A percentile compares a stretch with the other conserved stretches of the same genome.
phyloP scores from a whole-genome alignment of 2,113 vertebrate genomes.

The Pollimyrus isidori region DNA sequence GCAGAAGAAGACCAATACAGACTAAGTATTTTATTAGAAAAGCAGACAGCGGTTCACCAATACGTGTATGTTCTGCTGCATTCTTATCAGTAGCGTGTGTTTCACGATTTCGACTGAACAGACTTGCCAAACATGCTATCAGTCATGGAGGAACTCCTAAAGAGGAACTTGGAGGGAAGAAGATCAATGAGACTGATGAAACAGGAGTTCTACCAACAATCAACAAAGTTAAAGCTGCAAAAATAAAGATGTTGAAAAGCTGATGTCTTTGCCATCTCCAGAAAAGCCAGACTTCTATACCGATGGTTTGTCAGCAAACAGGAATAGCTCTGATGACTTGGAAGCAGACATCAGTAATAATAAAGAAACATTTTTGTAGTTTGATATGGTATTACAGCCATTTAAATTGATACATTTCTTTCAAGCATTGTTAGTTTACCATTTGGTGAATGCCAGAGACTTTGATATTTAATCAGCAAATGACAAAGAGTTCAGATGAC shows the following conservation, averaged over 20 bases:
- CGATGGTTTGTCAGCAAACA: neutral
- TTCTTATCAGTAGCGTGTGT: neutral
- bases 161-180: neutral
- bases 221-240: neutral
- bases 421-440: neutral
- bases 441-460: neutral
- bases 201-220: neutral
- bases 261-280: neutral
- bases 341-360: neutral
- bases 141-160: neutral
- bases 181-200: neutral
- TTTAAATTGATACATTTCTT: neutral
- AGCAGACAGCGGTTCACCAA: neutral
- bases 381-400: neutral
- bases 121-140: neutral
- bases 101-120: neutral
- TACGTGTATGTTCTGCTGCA: neutral
- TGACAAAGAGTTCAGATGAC: neutral
- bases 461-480: neutral
- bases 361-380: neutral
- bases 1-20: neutral
- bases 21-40: neutral
- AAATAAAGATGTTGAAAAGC: neutral
- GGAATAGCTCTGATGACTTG: neutral
- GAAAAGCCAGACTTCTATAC: neutral